Evolutionary conservation across 2,113 vertebrate genomes (phyloP).

Genomic region (Chamaetylas fuelleborni): DNA sequence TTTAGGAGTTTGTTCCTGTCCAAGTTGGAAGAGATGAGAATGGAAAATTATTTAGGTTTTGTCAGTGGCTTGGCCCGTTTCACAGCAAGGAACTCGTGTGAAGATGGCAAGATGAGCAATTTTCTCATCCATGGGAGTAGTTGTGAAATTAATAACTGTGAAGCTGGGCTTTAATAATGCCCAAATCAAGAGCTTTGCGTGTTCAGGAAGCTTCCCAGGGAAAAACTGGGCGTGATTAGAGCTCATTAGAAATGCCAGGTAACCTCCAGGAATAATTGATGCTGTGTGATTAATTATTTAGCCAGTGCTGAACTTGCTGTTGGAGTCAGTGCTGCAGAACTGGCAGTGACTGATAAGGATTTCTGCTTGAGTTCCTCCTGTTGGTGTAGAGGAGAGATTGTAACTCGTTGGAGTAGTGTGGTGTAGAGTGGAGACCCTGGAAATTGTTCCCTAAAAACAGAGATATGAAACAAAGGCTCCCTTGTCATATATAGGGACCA

Average conservation of each 20-base stretch:
- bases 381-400: not conserved
- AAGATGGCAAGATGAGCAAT: not conserved
- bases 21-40: not conserved
- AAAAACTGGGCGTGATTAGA: not conserved
- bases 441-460: not conserved
- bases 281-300: not conserved
- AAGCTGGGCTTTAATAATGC: not conserved
- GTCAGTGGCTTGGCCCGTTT: not conserved
- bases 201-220: not conserved
- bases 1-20: not conserved
- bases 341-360: not conserved
- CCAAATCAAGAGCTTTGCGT: not conserved
- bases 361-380: not conserved
- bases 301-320: not conserved
- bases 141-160: not conserved
- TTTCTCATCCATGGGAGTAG: not conserved
- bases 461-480: too few relatives aligned
- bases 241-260: not conserved
- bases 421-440: not conserved
- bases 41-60: not conserved
- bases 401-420: not conserved
- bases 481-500: not conserved
- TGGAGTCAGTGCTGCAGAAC: not conserved
- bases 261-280: not conserved
- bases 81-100: not conserved